Conservation (phyloP, 2,113 vertebrate species). For the Tauraco erythrolophus region DNA sequence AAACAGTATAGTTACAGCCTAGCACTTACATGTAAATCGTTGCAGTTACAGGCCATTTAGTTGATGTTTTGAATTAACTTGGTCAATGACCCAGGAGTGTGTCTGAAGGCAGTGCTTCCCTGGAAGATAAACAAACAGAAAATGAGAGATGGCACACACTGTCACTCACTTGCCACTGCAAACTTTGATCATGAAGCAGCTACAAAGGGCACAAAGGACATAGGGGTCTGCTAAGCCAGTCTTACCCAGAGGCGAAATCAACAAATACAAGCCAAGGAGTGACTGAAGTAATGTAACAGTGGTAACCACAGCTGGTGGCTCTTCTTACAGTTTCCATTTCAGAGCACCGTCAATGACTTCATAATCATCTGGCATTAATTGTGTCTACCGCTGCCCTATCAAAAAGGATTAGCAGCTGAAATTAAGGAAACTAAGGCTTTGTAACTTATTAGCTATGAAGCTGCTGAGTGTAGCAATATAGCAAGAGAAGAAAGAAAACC, state of each 20-base stretch:
- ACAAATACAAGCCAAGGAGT: neutral
- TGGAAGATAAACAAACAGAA: neutral
- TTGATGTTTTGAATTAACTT: neutral
- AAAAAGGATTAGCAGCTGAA: constrained; percentile 1
- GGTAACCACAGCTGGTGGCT: neutral
- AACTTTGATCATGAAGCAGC: neutral
- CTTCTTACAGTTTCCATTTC: constrained; percentile 37
- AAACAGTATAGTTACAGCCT: neutral
- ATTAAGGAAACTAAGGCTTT: neutral
- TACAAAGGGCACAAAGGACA: neutral
- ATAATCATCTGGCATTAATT: neutral
- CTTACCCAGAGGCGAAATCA: neutral
- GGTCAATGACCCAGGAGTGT: neutral
- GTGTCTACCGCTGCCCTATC: neutral
- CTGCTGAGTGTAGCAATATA: neutral
- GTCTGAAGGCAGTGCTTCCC: neutral
- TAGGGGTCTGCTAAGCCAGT: neutral
- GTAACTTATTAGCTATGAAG: neutral
- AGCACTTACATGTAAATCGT: neutral
- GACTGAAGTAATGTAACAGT: neutral
- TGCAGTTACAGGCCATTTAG: neutral
- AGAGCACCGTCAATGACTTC: neutral
- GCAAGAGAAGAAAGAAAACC: constrained; percentile 1
- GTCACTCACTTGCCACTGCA: neutral
- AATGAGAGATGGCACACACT: neutral